Base-by-base conservation (phyloP, 2,888 invertebrate species). In the Ethmia dodecea region DNA sequence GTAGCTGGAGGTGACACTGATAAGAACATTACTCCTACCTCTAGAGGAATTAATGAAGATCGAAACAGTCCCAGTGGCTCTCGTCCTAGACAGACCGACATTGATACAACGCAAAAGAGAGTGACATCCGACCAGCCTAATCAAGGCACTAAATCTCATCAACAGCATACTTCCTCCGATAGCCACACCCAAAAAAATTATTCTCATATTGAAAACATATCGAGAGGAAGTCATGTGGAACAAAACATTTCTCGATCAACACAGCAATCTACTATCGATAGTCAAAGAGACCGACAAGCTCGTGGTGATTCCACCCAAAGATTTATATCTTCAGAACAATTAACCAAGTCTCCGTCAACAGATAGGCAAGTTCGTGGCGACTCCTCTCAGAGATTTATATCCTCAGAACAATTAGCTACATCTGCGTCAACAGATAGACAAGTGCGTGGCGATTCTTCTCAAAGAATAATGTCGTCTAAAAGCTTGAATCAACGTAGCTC, bases 381-480 rank as follows among this genome's bases (percentile, higher is more conserved):
- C 30, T 53, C 43, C 50, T 5, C 16, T 18, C 24, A 33, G 16
- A 30, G 27, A 31, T 14, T 14, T 14, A 13, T 24, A 11, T 31
- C 31, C 6, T 20, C 30, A 1, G 51, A 57, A 31, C n/a, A n/a
- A n/a, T n/a, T n/a, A n/a, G n/a, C n/a, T n/a, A n/a, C n/a, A n/a
- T n/a, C n/a, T n/a, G n/a, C n/a, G n/a, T 52, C 43, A 49, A 8
- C 13, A 12, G 14, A 33, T 27, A 52, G 45, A 34, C 59, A 61
- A 35, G 36, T 43, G 38, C 60, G 50, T 36, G 64, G 59, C 16
- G 67, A 64, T 42, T 49, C 60, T 13, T 45, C 55, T 31, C 71
- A 73, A 40, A 69, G 63, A 50, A 55, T 58, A 37, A 42, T 62
- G 12, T 52, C 63, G 6, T 60, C 75, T 10, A 66, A 65, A 4